A percentile compares a stretch with the other conserved stretches of the same genome.
Evolutionary conservation across 2,888 invertebrate genomes (phyloP).

Genomic region (Caenorhabditis doughertyi): DNA sequence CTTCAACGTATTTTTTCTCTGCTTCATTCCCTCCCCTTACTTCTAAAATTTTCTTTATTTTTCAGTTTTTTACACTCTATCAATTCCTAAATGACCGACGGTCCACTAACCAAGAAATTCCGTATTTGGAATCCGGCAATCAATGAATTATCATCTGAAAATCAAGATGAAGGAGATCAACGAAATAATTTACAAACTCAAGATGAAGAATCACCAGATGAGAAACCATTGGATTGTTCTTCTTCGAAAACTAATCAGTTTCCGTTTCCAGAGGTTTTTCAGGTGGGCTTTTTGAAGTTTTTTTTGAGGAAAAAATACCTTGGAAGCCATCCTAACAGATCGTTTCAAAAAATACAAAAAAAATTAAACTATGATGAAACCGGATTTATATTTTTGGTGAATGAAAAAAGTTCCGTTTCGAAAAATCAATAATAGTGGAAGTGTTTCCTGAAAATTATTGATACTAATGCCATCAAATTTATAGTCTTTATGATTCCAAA

Average conservation of each 20-base stretch:
- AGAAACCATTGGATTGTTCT: constrained; percentile 61
- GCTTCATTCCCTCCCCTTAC: neutral
- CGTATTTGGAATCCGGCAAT: constrained; percentile 78
- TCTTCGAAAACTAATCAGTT: neutral
- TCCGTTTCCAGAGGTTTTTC: constrained; percentile 53
- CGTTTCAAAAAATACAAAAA: neutral
- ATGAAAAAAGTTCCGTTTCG: too few species aligned
- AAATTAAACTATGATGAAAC: too few species aligned
- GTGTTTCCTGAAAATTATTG: too few species aligned
- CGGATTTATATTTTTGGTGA: too few species aligned
- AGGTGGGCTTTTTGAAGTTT: constrained; percentile 18
- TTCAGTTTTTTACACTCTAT: neutral
- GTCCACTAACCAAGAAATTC: constrained; percentile 71
- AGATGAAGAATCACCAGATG: constrained; percentile 36
- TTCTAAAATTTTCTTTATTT: neutral
- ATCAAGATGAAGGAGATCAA: constrained; percentile 16
- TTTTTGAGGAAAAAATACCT: too few species aligned
- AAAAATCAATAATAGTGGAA: too few species aligned
- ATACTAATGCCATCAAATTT: too few species aligned
- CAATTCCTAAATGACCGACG: constrained; percentile 63
- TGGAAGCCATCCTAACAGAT: too few species aligned
- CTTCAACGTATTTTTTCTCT: neutral
- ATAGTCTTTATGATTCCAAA: too few species aligned
- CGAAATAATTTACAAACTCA: constrained; percentile 9
- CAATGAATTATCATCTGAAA: constrained; percentile 32